Base-by-base conservation (phyloP, 1,140 invertebrate species). In the Chironomus tepperi region DNA sequence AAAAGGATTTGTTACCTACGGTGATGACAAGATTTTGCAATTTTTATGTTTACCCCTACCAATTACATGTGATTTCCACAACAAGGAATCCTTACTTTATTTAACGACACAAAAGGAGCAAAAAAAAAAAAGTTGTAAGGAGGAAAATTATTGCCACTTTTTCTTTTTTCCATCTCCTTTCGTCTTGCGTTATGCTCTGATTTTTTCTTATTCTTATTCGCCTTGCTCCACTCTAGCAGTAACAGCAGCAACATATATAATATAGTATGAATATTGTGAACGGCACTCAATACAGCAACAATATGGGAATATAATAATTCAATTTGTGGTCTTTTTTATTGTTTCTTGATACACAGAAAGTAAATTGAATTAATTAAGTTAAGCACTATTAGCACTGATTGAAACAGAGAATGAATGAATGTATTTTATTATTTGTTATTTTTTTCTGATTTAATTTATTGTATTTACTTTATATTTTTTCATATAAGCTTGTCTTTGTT, bases 21-120 rank as follows among this genome's bases (percentile, higher is more conserved):
- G 65, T 70, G 65, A 70, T 70, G 19, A 70, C 65, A 70, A 70
- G 65, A 70, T 18, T 70, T 70, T 70, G 65, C 65, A 70, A 70
- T 70, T 70, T 70, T 57, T n/a, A 57, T 57, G 47, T 12, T n/a
- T n/a, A 57, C n/a, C 47, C 10, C 24, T 2, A n/a, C n/a, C 24
- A 34, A 34, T 34, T 34, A 34, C 24, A 34, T 34, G 24, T 34
- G 24, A 34, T 34, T 34, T 34, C 24, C 24, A 34, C 24, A 34
- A 34, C 24, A 34, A 34, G 24, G 24, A 34, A 34, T 34, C 24
- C 24, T 34, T 34, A 34, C 24, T 34, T 34, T 34, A 34, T 34
- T 34, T 34, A 34, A 34, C 24, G 5, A 34, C 5, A 34, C 5
- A 34, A 34, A 34, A 34, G 24, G 24, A 34, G 24, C 1, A 34